These are phyloP conservation scores for Coenonympha arcania DNA, from an alignment of 2,888 invertebrate genomes.

Conservation along the genomic window DNA sequence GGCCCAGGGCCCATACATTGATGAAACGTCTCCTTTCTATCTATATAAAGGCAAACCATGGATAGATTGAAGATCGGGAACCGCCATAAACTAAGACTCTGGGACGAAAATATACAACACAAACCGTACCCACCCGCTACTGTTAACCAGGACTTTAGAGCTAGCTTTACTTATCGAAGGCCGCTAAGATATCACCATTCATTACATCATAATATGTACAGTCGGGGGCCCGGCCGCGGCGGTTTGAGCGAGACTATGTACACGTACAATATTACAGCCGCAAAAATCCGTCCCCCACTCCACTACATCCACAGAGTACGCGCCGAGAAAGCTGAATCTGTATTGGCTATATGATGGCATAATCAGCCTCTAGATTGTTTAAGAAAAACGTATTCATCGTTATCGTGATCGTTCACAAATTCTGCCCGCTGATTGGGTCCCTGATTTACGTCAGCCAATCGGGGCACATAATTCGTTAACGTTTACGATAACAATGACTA, in stretches of 20 bases:
- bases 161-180: constrained; percentile 74
- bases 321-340: not conserved
- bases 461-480: too few species aligned
- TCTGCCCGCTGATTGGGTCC: too few species aligned
- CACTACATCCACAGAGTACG: not conserved
- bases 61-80: constrained; percentile 11
- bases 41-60: too few species aligned
- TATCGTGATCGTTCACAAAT: too few species aligned
- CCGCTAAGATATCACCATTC: constrained; percentile 74
- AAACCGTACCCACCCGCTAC: constrained; percentile 19
- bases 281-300: constrained; percentile 15
- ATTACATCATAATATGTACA: constrained; percentile 68
- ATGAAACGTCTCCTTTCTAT: too few species aligned
- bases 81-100: constrained; percentile 13
- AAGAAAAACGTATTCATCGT: too few species aligned
- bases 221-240: constrained; percentile 34
- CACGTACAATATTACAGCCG: constrained; percentile 43
- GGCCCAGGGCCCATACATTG: too few species aligned
- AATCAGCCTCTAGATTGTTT: too few species aligned
- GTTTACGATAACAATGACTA: too few species aligned
- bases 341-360: too few species aligned
- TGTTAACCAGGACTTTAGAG: constrained; percentile 45
- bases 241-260: constrained; percentile 48
- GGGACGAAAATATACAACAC: constrained; percentile 2
- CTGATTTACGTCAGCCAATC: too few species aligned